Percentiles rank a stretch among this genome's conserved stretches.
These are phyloP conservation scores for Noctua fimbriata DNA, from an alignment of 2,888 invertebrate genomes.

Conservation along the genomic window DNA sequence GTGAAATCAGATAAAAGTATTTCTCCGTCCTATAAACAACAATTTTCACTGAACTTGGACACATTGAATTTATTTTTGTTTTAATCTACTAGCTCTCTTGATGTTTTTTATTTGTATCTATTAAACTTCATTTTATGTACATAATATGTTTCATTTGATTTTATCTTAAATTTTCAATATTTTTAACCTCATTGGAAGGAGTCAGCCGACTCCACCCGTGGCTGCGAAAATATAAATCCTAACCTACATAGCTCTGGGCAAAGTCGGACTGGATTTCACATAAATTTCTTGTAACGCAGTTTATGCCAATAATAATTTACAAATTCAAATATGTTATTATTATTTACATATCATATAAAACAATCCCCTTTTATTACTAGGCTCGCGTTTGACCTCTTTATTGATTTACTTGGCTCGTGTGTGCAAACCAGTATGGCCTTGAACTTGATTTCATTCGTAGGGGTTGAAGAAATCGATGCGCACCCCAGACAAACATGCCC, in stretches of 20 bases:
- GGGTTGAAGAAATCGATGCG: conserved; percentile 11
- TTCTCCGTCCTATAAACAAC: neutral
- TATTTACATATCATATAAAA: neutral
- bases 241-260: neutral
- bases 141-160: neutral
- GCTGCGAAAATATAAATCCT: neutral
- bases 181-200: neutral
- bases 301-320: neutral
- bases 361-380: neutral
- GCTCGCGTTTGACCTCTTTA: neutral
- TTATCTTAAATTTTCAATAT: neutral
- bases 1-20: neutral
- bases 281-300: neutral
- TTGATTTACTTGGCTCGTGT: neutral
- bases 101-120: neutral
- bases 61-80: neutral
- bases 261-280: neutral
- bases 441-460: neutral
- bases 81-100: neutral
- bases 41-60: neutral
- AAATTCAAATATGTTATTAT: neutral
- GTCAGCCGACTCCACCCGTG: neutral
- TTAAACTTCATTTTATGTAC: neutral
- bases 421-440: conserved; percentile 5
- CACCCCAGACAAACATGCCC: neutral